A percentile compares a stretch with the other conserved stretches of the same genome.
Conservation (phyloP, 2,888 invertebrate species). For the Agriopis marginaria region DNA sequence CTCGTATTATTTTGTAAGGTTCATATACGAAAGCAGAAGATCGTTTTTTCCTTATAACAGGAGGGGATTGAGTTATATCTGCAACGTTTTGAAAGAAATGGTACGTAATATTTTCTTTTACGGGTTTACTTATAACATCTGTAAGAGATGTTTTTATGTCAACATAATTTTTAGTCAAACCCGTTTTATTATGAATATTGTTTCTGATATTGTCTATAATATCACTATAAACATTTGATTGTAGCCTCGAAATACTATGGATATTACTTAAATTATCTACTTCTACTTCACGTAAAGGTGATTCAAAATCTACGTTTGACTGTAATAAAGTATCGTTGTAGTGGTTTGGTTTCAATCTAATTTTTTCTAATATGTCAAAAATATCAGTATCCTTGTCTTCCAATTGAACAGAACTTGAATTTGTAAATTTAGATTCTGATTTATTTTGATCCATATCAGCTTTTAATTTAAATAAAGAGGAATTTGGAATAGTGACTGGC, state of each 20-base stretch:
- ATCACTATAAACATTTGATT: slow-evolving; percentile 78
- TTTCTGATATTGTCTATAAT: slow-evolving; percentile 76
- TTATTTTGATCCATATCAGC: slow-evolving; percentile 28
- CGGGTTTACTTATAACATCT: slow-evolving; percentile 18
- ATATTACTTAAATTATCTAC: slow-evolving; percentile 30
- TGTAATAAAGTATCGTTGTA: slow-evolving; percentile 46
- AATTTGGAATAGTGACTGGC: slow-evolving; percentile 65
- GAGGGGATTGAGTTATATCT: slow-evolving; percentile 51
- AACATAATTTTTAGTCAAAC: slow-evolving; percentile 8
- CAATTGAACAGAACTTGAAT: slow-evolving; percentile 3
- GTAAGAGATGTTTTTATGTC: slow-evolving; percentile 29
- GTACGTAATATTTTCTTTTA: slow-evolving; percentile 49
- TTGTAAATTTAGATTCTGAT: slow-evolving; percentile 41
- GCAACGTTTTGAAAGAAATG: slow-evolving; percentile 56
- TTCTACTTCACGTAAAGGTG: slow-evolving; percentile 32
- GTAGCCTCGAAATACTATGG: slow-evolving; percentile 36
- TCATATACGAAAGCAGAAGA: slow-evolving; percentile 76
- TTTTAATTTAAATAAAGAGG: slow-evolving; percentile 52
- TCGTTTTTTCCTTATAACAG: slow-evolving; percentile 62
- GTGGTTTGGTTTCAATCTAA: slow-evolving; percentile 49
- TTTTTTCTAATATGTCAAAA: slow-evolving; percentile 55
- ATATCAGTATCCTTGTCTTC: slow-evolving; percentile 45
- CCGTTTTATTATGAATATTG: slow-evolving; percentile 32
- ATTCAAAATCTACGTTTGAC: slow-evolving; percentile 41
- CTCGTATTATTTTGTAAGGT: slow-evolving; percentile 81